A percentile compares a stretch with the other conserved stretches of the same genome.
These are phyloP conservation scores for Arion vulgaris DNA, from an alignment of 1,140 invertebrate species.

Conservation along the genomic window DNA sequence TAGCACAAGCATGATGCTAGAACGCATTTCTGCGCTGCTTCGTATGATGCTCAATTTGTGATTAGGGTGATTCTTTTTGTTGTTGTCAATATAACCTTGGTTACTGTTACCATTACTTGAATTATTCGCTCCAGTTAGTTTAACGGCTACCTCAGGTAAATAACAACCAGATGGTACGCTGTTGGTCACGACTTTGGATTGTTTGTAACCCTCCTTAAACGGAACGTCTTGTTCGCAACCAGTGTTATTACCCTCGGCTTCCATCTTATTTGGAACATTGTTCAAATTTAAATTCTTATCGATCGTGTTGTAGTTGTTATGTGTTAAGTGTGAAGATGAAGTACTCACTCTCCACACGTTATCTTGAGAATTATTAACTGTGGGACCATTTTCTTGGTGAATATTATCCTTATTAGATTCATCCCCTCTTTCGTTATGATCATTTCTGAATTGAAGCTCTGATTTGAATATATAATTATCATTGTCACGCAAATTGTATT, in stretches of 20 bases:
- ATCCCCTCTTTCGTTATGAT: not conserved
- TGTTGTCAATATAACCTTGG: not conserved
- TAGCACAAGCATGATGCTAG: conserved; percentile 16
- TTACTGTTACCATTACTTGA: not conserved
- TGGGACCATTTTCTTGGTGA: not conserved
- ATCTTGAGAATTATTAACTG: not conserved
- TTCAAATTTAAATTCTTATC: not conserved
- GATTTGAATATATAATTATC: not conserved
- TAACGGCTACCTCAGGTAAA: not conserved
- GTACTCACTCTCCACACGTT: not conserved
- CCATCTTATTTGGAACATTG: not conserved
- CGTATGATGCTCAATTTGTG: not conserved
- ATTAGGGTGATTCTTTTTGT: not conserved
- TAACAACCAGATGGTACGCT: not conserved
- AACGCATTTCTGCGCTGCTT: not conserved
- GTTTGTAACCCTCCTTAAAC: too few species aligned
- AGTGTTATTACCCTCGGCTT: not conserved
- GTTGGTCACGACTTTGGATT: too few species aligned
- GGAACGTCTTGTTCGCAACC: too few species aligned
- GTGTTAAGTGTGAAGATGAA: not conserved
- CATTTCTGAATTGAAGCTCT: not conserved
- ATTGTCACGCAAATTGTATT: not conserved
- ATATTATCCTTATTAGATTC: not conserved
- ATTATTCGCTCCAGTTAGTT: not conserved
- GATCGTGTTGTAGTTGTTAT: not conserved